Conservation (phyloP, 2,113 vertebrate species). For the Syrrhaptes paradoxus region DNA sequence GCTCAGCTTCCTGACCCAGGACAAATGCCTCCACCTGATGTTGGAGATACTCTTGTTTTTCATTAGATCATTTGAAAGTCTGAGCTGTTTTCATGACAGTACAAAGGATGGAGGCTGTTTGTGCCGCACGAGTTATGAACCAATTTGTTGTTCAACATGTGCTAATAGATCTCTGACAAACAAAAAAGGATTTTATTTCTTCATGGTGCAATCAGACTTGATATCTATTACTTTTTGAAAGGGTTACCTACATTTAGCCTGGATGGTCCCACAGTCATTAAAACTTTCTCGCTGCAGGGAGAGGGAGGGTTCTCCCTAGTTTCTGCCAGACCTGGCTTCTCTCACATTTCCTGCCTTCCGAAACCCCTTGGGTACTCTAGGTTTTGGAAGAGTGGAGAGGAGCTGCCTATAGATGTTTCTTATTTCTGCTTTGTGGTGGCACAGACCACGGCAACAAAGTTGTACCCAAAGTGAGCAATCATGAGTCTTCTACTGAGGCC, state of each 20-base stretch:
- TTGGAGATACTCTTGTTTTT: slow-evolving; percentile 22
- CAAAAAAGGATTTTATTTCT: background rate
- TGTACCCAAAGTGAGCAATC: background rate
- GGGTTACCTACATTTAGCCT: background rate
- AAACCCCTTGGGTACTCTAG: background rate
- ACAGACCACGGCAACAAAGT: background rate
- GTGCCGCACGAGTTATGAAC: fast-evolving
- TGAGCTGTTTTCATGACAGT: background rate
- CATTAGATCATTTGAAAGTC: background rate
- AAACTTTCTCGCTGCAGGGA: background rate
- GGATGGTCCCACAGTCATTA: fast-evolving
- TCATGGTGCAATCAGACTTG: background rate
- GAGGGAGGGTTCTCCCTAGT: background rate
- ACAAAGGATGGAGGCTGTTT: background rate
- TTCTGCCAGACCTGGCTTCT: background rate
- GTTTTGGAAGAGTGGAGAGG: background rate
- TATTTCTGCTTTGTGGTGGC: background rate
- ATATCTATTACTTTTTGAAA: background rate
- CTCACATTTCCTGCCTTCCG: background rate
- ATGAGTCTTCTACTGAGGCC: background rate
- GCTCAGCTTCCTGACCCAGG: background rate
- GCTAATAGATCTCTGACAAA: background rate
- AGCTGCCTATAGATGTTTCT: background rate
- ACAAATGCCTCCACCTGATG: background rate
- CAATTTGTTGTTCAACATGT: background rate